Base-by-base conservation (phyloP, 2,888 invertebrate species). In the Caenorhabditis angaria region DNA sequence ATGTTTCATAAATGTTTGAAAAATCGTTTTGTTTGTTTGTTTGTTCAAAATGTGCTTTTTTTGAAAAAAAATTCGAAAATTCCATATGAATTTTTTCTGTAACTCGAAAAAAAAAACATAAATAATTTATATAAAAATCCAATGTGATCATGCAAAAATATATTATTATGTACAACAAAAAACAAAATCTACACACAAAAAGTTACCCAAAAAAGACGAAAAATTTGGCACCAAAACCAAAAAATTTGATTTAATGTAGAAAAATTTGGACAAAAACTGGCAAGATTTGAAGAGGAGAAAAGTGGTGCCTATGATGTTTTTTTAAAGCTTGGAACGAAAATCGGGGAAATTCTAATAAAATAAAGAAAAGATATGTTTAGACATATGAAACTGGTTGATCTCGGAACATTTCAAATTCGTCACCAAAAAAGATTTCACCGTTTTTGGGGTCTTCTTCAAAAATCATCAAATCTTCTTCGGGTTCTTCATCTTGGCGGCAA, bases 371-470 rank as follows among this genome's bases (percentile, higher is more conserved):
- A 71, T 62, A 66, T 62, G 65, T 65, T 57, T 60, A 59, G 41
- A 56, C 72, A 67, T 72, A 72, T 25, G 72, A 72, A 54, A 72
- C 72, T 25, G 72, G 72, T 41, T 72, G 72, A 61, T 72, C 72
- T 48, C 64, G 53, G 41, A 72, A 72, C 27, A 72, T 57, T 50
- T 72, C 72, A n/a, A 72, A 72, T 57, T 72, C 72, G 47, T 72
- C 67, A n/a, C n/a, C n/a, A n/a, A 61, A 56, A 53, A 67, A 64
- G 47, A 72, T 51, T 41, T 66, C 60, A 29, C 47, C 51, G 29
- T 55, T 59, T 55, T 66, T n/a, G n/a, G n/a, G n/a, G n/a, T n/a
- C n/a, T n/a, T n/a, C n/a, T n/a, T n/a, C n/a, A n/a, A n/a, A n/a
- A n/a, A n/a, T n/a, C n/a, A n/a, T n/a, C n/a, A n/a, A n/a, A n/a